A percentile compares a stretch with the other conserved stretches of the same genome.
phyloP scores from a whole-genome alignment of 2,797 vertebrate species.

The Darevskia mixta region DNA sequence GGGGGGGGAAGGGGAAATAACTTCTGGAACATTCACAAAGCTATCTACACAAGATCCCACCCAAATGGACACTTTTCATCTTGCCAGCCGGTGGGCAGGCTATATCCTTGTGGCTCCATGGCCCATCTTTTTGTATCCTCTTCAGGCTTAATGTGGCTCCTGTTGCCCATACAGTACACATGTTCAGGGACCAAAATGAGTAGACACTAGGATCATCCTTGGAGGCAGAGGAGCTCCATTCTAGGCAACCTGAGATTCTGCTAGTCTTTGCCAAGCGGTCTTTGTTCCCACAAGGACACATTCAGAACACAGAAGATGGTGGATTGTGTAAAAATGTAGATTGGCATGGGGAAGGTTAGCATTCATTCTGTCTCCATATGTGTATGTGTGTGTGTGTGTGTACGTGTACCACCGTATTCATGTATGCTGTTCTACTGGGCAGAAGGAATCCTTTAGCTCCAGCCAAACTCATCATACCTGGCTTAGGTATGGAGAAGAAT shows the following conservation, averaged over 20 bases:
- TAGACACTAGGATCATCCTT: neutral
- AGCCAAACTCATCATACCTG: neutral
- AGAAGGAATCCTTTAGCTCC: neutral
- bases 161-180: neutral
- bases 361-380: constrained; percentile 1
- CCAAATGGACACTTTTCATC: constrained; percentile 13
- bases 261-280: neutral
- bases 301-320: neutral
- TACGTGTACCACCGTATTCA: neutral
- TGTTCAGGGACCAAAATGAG: neutral
- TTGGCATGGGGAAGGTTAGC: neutral
- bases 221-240: neutral
- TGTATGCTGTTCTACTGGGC: neutral
- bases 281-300: neutral
- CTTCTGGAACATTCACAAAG: constrained; percentile 7
- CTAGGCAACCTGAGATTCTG: neutral
- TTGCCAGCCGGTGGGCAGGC: no score
- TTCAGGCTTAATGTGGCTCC: neutral
- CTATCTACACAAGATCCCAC: constrained; percentile 56
- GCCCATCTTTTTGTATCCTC: neutral
- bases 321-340: neutral
- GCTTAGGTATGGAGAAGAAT: neutral
- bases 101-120: neutral
- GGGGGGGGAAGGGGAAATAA: neutral
- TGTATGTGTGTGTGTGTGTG: no score